Percentiles rank a stretch among this genome's conserved stretches.
Conservation (phyloP, 2,113 vertebrate species). For the Aptenodytes forsteri region DNA sequence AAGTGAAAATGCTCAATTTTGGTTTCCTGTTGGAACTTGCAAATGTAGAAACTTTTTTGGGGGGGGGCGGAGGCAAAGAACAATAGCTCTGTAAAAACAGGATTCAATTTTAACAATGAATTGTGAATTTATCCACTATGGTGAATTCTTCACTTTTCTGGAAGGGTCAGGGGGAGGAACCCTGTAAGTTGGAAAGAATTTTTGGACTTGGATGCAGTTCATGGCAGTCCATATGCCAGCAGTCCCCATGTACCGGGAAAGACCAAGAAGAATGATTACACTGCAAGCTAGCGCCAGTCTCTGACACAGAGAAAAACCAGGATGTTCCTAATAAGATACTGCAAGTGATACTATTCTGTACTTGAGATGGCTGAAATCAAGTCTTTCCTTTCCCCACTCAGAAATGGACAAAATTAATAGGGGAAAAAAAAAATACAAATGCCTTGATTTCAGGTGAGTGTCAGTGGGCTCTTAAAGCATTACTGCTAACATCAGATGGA, state of each 20-base stretch:
- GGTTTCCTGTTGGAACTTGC: neutral
- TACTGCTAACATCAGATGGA: neutral
- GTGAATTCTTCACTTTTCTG: neutral
- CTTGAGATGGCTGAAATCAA: neutral
- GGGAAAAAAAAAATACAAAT: neutral
- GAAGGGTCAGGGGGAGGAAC: neutral
- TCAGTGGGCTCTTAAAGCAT: neutral
- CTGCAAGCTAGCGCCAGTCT: neutral
- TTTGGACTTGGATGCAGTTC: neutral
- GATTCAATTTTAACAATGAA: neutral
- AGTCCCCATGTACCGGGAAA: neutral
- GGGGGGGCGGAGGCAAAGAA: neutral
- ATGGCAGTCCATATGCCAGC: fast-evolving
- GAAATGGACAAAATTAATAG: neutral
- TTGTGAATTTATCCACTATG: neutral
- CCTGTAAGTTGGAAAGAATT: neutral
- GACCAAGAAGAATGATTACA: neutral
- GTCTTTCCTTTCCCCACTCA: neutral
- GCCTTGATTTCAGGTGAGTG: neutral
- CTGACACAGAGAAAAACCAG: neutral
- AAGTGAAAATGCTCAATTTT: neutral
- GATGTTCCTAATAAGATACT: neutral
- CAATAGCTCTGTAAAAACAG: neutral
- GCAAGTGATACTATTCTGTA: neutral
- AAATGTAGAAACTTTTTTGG: neutral